phyloP scores from a whole-genome alignment of 2,888 invertebrate genomes.

The Pachydiplax longipennis region DNA sequence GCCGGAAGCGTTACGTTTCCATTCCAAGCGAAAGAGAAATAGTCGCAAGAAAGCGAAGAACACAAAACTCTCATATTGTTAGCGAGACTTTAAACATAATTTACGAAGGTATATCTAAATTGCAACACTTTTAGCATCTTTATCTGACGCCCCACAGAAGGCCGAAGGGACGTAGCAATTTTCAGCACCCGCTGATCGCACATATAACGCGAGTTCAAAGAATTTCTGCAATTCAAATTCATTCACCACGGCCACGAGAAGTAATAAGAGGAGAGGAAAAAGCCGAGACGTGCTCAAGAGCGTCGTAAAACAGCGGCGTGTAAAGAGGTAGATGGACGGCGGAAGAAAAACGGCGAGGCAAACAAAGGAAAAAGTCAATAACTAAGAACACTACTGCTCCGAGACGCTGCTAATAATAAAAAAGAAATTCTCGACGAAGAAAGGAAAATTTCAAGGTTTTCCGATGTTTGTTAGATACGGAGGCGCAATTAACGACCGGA shows the following conservation, averaged over 20 bases:
- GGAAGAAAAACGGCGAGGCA: not conserved
- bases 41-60: not conserved
- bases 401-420: not conserved
- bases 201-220: not conserved
- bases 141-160: not conserved
- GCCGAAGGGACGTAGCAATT: not conserved
- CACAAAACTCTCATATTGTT: not conserved
- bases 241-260: constrained; percentile 3
- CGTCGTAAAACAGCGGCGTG: not conserved
- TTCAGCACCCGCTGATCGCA: not conserved
- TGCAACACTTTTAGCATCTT: not conserved
- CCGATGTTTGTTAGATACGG: too few species aligned
- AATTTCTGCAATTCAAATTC: constrained; percentile 14
- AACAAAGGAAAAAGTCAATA: not conserved
- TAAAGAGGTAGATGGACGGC: not conserved
- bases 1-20: too few species aligned
- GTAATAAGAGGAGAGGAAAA: not conserved
- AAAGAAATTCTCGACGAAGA: not conserved
- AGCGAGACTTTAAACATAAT: not conserved
- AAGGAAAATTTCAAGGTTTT: too few species aligned
- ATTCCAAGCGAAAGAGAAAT: not conserved
- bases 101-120: not conserved
- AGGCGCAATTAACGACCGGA: too few species aligned
- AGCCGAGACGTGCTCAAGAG: not conserved
- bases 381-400: not conserved